Conservation (phyloP, 2,797 vertebrate genomes). For the Enteromius trimaculatus region DNA sequence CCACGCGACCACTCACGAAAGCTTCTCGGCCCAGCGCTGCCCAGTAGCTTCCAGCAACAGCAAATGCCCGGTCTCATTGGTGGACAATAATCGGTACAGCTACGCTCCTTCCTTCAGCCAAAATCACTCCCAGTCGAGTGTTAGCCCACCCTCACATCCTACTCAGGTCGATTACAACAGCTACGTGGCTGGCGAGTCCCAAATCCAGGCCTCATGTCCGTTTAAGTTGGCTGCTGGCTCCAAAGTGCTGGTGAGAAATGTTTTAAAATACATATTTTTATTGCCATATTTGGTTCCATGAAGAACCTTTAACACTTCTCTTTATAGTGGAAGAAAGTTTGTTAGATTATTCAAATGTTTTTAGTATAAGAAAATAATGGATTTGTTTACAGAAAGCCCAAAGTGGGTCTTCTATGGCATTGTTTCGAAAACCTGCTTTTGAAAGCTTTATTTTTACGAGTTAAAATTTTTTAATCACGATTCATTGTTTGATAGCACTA, state of each 20-base stretch:
- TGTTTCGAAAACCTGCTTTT: not conserved
- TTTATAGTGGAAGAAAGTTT: not conserved
- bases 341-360: not conserved
- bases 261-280: not conserved
- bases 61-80: constrained; percentile 54
- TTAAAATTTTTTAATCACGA: too few species aligned
- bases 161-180: constrained; percentile 63
- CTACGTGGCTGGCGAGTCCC: constrained; percentile 58
- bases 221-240: constrained; percentile 76
- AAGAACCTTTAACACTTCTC: not conserved
- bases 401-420: not conserved
- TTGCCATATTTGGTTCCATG: not conserved
- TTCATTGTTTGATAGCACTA: not conserved
- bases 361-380: not conserved
- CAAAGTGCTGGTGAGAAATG: constrained; percentile 81
- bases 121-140: constrained; percentile 65
- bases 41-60: constrained; percentile 68
- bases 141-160: constrained; percentile 55
- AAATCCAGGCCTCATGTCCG: constrained; percentile 71
- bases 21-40: constrained; percentile 60
- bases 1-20: constrained; percentile 58
- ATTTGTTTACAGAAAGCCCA: not conserved
- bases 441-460: not conserved
- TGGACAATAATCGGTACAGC: constrained; percentile 71
- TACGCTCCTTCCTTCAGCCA: constrained; percentile 69